Conservation (phyloP, 2,888 invertebrate genomes). For the Amblyjoppa fuscipennis region DNA sequence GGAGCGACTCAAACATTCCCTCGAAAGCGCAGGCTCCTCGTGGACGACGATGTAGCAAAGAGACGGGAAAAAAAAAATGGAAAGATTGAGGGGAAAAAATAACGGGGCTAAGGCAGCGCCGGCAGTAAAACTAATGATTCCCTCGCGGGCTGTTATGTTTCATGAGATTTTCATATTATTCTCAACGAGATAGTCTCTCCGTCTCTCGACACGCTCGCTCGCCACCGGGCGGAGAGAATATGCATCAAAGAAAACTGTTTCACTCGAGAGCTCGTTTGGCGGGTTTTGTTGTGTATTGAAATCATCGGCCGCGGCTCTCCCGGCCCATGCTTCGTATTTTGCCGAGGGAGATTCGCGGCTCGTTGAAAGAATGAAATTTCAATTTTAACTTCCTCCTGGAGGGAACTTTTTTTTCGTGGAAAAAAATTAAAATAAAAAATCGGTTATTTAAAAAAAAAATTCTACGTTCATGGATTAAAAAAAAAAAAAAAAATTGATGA, state of each 20-base stretch:
- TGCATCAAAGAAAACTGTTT: constrained; percentile 42
- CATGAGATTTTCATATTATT: constrained; percentile 45
- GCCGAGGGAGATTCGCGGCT: not conserved
- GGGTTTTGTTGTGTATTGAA: constrained; percentile 39
- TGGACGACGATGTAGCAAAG: constrained; percentile 15
- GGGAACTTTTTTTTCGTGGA: not conserved
- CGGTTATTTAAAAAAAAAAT: too few relatives aligned
- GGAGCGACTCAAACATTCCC: constrained; percentile 28
- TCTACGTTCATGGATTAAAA: too few relatives aligned
- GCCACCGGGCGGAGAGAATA: not conserved
- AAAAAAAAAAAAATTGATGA: too few relatives aligned
- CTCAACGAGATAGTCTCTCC: constrained; percentile 28
- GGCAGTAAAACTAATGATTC: constrained; percentile 70
- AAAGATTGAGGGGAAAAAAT: constrained; percentile 39
- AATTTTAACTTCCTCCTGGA: not conserved
- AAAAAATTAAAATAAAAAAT: not conserved
- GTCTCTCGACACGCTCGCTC: constrained; percentile 14
- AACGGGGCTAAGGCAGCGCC: constrained; percentile 71
- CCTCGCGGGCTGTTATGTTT: constrained; percentile 58
- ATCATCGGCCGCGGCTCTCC: not conserved
- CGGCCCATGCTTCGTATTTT: not conserved
- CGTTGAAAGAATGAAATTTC: not conserved
- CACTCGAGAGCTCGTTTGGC: not conserved
- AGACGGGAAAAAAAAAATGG: constrained; percentile 42
- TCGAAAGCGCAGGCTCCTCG: constrained; percentile 22